phyloP scores from a whole-genome alignment of 2,113 vertebrate genomes.

The Anoura caudifer region DNA sequence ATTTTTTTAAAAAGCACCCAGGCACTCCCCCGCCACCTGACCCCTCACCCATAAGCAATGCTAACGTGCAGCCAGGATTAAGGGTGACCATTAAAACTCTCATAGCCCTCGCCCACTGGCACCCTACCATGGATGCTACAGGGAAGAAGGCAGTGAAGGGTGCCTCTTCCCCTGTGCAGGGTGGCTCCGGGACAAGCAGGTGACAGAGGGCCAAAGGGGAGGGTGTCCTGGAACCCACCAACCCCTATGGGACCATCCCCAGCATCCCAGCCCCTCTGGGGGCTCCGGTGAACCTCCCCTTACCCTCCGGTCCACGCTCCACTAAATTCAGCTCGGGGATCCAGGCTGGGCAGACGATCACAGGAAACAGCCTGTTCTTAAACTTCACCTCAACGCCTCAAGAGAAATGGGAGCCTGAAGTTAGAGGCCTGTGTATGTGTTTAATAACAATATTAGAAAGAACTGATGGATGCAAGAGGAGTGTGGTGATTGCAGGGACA shows the following conservation, averaged over 20 bases:
- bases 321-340: constrained; percentile 89
- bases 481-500: no score
- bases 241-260: fast-evolving
- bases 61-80: background rate
- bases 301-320: constrained; percentile 85
- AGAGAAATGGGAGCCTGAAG: constrained; percentile 43
- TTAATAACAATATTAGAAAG: background rate
- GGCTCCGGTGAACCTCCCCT: constrained; percentile 30
- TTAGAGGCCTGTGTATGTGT: background rate
- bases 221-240: background rate
- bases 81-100: background rate
- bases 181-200: background rate
- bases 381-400: constrained; percentile 94
- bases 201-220: background rate
- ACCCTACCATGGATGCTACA: background rate
- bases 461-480: no score
- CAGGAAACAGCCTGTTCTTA: constrained; percentile 92
- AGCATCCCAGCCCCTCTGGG: background rate
- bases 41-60: fast-evolving
- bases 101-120: background rate
- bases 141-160: background rate
- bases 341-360: constrained; percentile 90
- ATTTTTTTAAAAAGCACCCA: background rate
- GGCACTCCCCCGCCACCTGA: fast-evolving
- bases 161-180: fast-evolving